Evolutionary conservation across 2,888 invertebrate genomes (phyloP).

Genomic region (Yponomeuta plumbellus): DNA sequence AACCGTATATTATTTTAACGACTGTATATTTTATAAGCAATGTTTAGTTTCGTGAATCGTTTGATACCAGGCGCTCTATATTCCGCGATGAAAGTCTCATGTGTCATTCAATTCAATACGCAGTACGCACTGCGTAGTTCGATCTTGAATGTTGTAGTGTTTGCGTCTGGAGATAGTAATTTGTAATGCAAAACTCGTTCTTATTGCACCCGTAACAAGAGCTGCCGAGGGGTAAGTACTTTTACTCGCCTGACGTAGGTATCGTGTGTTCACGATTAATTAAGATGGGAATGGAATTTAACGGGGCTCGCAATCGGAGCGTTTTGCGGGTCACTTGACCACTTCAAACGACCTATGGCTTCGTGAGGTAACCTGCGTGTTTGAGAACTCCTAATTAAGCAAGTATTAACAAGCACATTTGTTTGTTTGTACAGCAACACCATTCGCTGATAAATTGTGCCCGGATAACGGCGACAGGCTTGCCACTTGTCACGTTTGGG

Average conservation of each 20-base stretch:
- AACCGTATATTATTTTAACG: too few species aligned
- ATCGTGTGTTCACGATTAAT: not conserved
- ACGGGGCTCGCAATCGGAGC: not conserved
- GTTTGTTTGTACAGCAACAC: too few species aligned
- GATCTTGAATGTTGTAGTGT: not conserved
- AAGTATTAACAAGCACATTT: too few species aligned
- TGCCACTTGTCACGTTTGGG: too few species aligned
- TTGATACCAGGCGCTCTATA: not conserved
- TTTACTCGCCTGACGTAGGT: not conserved
- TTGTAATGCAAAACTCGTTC: too few species aligned
- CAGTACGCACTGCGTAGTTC: not conserved
- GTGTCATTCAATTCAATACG: not conserved
- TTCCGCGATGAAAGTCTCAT: not conserved
- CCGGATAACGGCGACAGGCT: too few species aligned
- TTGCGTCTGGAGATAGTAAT: too few species aligned
- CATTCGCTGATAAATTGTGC: too few species aligned
- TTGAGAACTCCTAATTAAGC: too few species aligned
- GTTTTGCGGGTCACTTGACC: not conserved
- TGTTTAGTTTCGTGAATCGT: not conserved
- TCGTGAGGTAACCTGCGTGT: not conserved
- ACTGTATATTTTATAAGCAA: not conserved
- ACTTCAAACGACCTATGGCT: not conserved
- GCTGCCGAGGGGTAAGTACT: not conserved
- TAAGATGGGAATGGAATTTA: not conserved
- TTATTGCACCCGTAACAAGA: too few species aligned